These are phyloP conservation scores for Agriopis marginaria DNA, from an alignment of 2,888 invertebrate genomes.

Conservation along the genomic window DNA sequence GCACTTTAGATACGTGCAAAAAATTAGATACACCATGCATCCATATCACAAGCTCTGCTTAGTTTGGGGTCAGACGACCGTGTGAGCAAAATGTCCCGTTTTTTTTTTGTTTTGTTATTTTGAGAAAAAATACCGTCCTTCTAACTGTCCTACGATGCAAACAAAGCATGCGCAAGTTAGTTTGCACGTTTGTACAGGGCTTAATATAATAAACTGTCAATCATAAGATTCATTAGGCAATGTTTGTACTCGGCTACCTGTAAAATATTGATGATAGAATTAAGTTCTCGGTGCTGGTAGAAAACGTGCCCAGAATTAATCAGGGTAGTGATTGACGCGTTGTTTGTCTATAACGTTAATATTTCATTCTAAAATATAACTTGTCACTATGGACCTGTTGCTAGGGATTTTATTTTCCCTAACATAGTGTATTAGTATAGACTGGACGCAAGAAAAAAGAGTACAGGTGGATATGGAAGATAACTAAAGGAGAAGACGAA, in stretches of 20 bases:
- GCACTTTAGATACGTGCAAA: too few relatives aligned
- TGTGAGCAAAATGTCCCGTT: too few relatives aligned
- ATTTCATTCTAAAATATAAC: conserved; percentile 13
- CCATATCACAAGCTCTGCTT: too few relatives aligned
- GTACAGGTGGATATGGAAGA: background rate
- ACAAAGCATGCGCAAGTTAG: conserved; percentile 1
- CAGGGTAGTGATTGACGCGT: conserved; percentile 30
- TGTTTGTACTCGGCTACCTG: conserved; percentile 39
- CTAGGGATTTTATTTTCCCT: background rate
- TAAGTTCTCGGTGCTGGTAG: conserved; percentile 40
- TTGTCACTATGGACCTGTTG: conserved; percentile 4
- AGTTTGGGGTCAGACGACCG: too few relatives aligned
- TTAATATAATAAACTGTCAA: conserved; percentile 45
- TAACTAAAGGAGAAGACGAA: background rate
- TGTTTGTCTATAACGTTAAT: conserved; percentile 21
- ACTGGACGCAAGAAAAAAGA: background rate
- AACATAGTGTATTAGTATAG: background rate
- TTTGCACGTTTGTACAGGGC: background rate
- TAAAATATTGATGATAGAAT: conserved; percentile 50
- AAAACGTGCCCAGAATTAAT: conserved; percentile 48
- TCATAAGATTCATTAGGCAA: conserved; percentile 51
- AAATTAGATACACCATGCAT: too few relatives aligned
- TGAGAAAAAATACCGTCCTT: too few relatives aligned
- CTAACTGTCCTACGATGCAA: background rate
- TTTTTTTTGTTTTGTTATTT: too few relatives aligned